Evolutionary conservation across 2,113 vertebrate species (phyloP), one percentile per base, ranked within the genome.

Genomic region (Orthochromis malagaraziensis): DNA sequence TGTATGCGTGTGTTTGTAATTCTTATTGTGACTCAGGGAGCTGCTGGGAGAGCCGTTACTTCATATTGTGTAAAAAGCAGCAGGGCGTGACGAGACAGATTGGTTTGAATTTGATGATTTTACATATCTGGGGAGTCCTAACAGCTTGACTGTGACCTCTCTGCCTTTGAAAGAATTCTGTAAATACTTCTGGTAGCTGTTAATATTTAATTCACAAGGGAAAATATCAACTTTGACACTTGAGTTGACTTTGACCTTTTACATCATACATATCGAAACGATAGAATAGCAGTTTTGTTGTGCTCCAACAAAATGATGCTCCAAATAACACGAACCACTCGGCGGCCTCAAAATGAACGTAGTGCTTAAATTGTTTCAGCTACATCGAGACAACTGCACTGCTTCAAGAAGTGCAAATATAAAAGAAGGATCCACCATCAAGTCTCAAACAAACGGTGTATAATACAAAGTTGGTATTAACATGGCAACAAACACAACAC

Each of bases 51-150:
- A 84, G 70, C 57, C 12, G 38, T 86, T 91, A 53, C 65, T 87
- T 79, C 33, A 58, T 45, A 17, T n/a, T 17, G 53, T 26, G 54
- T 29, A 45, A 19, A 83, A 55, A 24, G 45, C 35, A 35, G 12
- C 29, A n/a, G 70, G 58, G 77, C 35, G 80, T 33, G 81, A 75
- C 5, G 19, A 53, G 31, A 60, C 3, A 4, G 85, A 21, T 7
- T 70, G 81, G 82, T 86, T 91, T 89, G 79, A 17, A 90, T 87
- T 19, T 58, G 83, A 93, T 54, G 79, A 82, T 89, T 79, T 79
- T 1, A 60, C 26, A 21, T 26, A 26, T 35, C 40, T 29, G 40
- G 4, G 24, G 68, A 47, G 40, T 29, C 68, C 40, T 47, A 45
- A 47, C 40, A 11, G 4, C 4, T 75, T 49, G 16, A 49, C 24